phyloP scores from a whole-genome alignment of 2,113 vertebrate species.

The Upupa epops region DNA sequence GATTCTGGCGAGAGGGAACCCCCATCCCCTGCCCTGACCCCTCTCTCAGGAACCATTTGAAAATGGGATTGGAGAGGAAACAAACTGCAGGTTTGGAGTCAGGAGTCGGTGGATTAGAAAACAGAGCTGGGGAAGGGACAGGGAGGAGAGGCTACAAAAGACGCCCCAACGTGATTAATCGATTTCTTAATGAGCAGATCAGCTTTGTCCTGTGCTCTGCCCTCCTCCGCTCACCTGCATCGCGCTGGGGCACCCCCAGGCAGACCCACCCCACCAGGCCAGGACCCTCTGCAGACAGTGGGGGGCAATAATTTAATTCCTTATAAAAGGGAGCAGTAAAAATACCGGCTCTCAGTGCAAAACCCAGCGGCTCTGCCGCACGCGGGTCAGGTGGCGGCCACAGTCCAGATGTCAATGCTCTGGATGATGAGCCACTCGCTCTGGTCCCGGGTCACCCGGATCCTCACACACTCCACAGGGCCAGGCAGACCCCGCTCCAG shows the following conservation, averaged over 20 bases:
- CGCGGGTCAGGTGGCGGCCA: not conserved
- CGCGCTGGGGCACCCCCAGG: not conserved
- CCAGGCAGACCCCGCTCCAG: conserved; percentile 48
- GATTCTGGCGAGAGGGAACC: not conserved
- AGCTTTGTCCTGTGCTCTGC: not conserved
- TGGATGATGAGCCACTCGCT: conserved; percentile 79
- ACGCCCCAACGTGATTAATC: not conserved
- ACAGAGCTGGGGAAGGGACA: not conserved
- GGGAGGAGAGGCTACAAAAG: not conserved
- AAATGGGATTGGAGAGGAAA: not conserved
- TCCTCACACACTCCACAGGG: conserved; percentile 74
- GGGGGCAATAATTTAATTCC: not conserved
- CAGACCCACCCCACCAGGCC: too few species aligned
- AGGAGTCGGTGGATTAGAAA: not conserved
- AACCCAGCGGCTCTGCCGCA: accelerated
- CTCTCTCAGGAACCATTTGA: not conserved
- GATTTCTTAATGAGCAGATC: not conserved
- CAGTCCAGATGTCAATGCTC: conserved; percentile 76
- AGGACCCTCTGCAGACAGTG: not conserved
- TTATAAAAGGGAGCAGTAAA: not conserved
- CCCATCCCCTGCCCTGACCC: not conserved
- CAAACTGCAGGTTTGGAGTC: not conserved
- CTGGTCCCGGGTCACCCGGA: conserved; percentile 76
- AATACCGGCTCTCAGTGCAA: not conserved
- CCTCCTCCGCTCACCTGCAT: accelerated